Conservation (phyloP, 37 sponge, comb jelly and placozoan species). For the Corticium candelabrum region DNA sequence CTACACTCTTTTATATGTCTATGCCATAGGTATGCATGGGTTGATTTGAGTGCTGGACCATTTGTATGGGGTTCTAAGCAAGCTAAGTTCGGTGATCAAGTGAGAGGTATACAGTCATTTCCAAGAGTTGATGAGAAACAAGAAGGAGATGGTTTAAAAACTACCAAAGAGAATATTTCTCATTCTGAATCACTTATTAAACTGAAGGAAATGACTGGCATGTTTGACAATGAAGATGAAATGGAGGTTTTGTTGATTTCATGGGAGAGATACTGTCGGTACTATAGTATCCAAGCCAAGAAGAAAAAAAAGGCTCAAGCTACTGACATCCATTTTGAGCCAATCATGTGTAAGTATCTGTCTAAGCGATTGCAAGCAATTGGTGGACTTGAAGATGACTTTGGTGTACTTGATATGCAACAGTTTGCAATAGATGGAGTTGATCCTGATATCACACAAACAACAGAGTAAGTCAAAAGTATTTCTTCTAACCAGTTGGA, state of each 20-base stretch:
- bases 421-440: no score
- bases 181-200: no score
- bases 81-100: not conserved
- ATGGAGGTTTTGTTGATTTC: not conserved
- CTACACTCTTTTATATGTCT: no score
- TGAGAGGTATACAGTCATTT: not conserved
- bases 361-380: not conserved
- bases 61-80: not conserved
- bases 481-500: no score
- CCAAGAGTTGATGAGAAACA: not conserved
- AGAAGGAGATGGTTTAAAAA: not conserved
- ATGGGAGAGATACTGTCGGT: not conserved
- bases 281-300: not conserved
- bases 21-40: slow-evolving; percentile 5
- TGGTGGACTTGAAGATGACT: not conserved
- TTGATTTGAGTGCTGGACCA: slow-evolving; percentile 7
- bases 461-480: no score
- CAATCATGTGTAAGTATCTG: not conserved
- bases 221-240: not conserved
- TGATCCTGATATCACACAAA: no score
- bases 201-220: not conserved
- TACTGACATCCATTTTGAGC: not conserved
- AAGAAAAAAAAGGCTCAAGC: not conserved
- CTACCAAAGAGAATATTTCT: no score
- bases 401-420: no score